Percentiles rank a stretch among this genome's conserved stretches.
These are phyloP conservation scores for Mirounga angustirostris DNA, from an alignment of 2,113 vertebrate species.

Conservation along the genomic window DNA sequence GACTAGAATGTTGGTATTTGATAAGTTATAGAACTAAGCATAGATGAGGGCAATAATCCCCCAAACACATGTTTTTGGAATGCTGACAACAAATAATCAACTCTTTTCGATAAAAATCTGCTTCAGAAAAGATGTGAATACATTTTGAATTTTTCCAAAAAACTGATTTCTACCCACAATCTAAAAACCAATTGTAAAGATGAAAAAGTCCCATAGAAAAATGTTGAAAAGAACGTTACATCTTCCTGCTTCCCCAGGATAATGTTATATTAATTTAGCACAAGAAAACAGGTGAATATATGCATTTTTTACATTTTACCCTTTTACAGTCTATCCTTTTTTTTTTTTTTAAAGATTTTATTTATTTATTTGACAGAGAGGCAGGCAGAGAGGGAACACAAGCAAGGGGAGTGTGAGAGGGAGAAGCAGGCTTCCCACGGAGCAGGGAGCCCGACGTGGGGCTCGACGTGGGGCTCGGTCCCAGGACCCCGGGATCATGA, in stretches of 20 bases:
- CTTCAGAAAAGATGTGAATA: conserved; percentile 31
- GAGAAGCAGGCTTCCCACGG: too few relatives aligned
- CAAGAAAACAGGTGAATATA: neutral
- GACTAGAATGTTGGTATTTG: conserved; percentile 39
- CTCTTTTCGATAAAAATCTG: conserved; percentile 44
- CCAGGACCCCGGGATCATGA: too few relatives aligned
- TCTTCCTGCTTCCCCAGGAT: neutral
- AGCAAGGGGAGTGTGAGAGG: too few relatives aligned
- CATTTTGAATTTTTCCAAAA: neutral
- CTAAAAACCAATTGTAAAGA: neutral
- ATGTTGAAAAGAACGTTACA: conserved; percentile 28
- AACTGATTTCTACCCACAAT: neutral
- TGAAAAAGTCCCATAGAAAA: conserved; percentile 53
- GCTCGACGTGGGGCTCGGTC: too few relatives aligned
- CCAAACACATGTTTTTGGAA: neutral
- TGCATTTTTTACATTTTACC: neutral
- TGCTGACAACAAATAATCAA: conserved; percentile 36
- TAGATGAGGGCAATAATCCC: neutral
- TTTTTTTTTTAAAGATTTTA: too few relatives aligned
- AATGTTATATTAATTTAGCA: conserved; percentile 52
- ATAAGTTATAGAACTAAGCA: conserved; percentile 59
- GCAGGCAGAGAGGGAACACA: too few relatives aligned
- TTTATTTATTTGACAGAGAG: too few relatives aligned
- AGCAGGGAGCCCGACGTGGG: too few relatives aligned
- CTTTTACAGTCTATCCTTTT: neutral